Base-by-base conservation (phyloP, 2,113 vertebrate genomes). In the Entomyzon cyanotis region DNA sequence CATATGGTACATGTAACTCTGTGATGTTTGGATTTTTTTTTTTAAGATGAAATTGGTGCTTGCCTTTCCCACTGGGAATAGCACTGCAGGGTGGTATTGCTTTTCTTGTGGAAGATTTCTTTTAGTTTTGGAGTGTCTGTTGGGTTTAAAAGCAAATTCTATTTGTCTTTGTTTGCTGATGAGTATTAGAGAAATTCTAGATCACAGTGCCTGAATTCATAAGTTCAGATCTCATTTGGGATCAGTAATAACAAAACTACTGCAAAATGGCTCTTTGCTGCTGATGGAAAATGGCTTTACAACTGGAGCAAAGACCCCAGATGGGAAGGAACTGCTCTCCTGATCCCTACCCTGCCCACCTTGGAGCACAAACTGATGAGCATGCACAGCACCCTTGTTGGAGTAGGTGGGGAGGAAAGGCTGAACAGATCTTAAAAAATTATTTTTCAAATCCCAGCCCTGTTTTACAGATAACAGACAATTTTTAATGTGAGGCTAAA, bases 1-100 rank as follows among this genome's bases (percentile, higher is more conserved):
- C 96, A 97, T 97, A 97, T 97, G 96, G 95, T 94, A 17, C 55
- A 12, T 92, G 95, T 93, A 97, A 89, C 35, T 65, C 35, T 30
- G 49, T 80, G 80, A 84, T 68, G 87, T 65, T 71, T 65, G 88
- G 52, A 23, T 4, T 44, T 44, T 77, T 44, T 47, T n/a, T 74
- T 84, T 91, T 68, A 3, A 63, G 55, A 69, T 67, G 0, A 35
- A 81, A 74, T 70, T 81, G 68, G 35, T 4, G 0, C 64, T 93
- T 81, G 82, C 50, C n/a, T 88, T 86, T 81, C 79, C 90, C 81
- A 0, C 88, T 89, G 76, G 88, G 84, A 86, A 74, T 69, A 81
- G 76, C 33, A 1, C 70, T 59, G 21, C 50, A 60, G 58, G 82
- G 41, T 3, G 2, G 30, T 27, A 16, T 46, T 90, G 62, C 64